Conservation (phyloP, 2,113 vertebrate genomes). For the Coptodon bakossiorum region DNA sequence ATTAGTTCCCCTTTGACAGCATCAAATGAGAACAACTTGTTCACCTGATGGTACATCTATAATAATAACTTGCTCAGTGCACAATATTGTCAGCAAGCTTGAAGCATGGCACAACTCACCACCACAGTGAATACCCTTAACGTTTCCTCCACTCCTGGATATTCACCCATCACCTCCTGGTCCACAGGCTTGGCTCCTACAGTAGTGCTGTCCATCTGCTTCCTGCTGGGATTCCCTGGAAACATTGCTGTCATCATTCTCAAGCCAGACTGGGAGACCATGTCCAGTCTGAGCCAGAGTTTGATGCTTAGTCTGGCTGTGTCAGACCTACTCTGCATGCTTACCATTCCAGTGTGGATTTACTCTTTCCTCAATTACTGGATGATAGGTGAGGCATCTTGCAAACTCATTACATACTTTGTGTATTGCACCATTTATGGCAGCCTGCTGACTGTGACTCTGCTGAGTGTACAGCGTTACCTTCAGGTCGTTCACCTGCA, state of each 20-base stretch:
- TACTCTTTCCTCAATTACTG: neutral
- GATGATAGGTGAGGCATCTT: neutral
- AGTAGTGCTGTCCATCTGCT: neutral
- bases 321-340: slow-evolving; percentile 16
- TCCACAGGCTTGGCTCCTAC: neutral
- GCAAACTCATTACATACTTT: neutral
- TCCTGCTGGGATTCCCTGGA: slow-evolving; percentile 28
- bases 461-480: slow-evolving; percentile 18
- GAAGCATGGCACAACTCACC: neutral
- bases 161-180: neutral
- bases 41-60: neutral
- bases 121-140: neutral
- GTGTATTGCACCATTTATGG: neutral
- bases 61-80: neutral
- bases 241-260: neutral
- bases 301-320: slow-evolving; percentile 20
- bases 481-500: neutral
- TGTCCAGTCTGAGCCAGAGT: slow-evolving; percentile 1
- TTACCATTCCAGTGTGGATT: slow-evolving; percentile 5
- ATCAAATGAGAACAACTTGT: neutral
- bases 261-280: neutral
- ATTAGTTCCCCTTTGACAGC: neutral
- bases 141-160: neutral
- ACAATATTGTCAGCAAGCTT: neutral
- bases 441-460: slow-evolving; percentile 2